Evolutionary conservation across 2,113 vertebrate species (phyloP), one percentile per base, ranked within the genome.

Genomic region (Pomatostomus ruficeps): DNA sequence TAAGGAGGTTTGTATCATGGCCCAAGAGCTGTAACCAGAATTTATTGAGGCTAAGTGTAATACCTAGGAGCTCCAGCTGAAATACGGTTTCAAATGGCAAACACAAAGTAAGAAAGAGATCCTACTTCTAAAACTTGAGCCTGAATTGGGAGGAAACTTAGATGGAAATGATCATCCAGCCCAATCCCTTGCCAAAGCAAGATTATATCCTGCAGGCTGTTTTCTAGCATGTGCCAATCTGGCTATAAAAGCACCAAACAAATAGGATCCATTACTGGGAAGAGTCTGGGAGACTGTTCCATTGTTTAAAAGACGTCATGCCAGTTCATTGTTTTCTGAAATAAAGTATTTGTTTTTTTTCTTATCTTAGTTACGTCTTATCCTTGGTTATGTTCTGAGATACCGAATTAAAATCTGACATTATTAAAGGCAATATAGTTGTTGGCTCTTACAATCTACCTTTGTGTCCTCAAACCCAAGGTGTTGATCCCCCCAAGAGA

Each of bases 281-380:
- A 95, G 89, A 93, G 38, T 83, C 88, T 93, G 75, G 67, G 94
- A 94, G 78, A 58, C 89, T 88, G 67, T 76, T 96, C 83, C 94
- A 94, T 94, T 96, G 85, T 97, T 93, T 95, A 83, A 77, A 85
- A 92, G 86, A 88, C 0, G 11, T 92, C 79, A 84, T 67, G 63
- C 79, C 58, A 93, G 82, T 66, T 80, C 85, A 94, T 95, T 94
- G 94, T 94, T 74, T 83, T 90, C 55, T 80, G 68, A 92, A 96
- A 85, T 79, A 45, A 58, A 58, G 51, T 81, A 48, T 91, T 82
- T 87, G 12, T 73, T 91, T 85, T 73, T 74, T 83, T 78, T 89
- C 95, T 97, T 95, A 97, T 96, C 95, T 94, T 92, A 73, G 43
- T 88, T 93, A n/a, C 51, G 57, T 82, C 85, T 96, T 75, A 90